Evolutionary conservation across 1,140 invertebrate species (phyloP).

Genomic region (Phortica variegata): DNA sequence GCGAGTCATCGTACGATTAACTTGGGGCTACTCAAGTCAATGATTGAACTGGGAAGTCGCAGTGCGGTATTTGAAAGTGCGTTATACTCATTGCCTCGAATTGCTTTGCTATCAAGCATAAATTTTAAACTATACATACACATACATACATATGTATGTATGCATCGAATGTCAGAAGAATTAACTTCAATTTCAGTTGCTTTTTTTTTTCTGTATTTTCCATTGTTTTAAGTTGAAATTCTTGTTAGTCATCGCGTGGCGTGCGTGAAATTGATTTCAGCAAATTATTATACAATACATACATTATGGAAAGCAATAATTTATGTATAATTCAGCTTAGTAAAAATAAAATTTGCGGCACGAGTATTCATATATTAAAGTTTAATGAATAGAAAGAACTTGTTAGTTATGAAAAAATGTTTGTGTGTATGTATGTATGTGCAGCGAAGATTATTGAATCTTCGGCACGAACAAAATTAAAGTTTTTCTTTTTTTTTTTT

Average conservation of each 20-base stretch:
- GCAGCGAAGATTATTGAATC: slow-evolving; percentile 7
- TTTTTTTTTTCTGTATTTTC: background rate
- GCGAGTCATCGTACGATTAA: too few relatives aligned
- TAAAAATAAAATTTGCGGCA: background rate
- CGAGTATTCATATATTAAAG: background rate
- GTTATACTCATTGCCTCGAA: too few relatives aligned
- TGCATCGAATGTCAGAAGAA: background rate
- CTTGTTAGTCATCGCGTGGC: background rate
- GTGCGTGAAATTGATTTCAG: background rate
- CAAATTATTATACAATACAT: background rate
- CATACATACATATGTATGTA: background rate
- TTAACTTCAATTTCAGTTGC: background rate
- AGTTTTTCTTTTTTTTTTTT: background rate
- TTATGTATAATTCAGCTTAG: slow-evolving; percentile 15
- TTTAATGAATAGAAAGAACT: background rate
- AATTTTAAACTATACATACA: slow-evolving; percentile 2
- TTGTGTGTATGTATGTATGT: too few relatives aligned
- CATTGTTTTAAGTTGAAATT: background rate
- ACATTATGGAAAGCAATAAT: slow-evolving; percentile 7
- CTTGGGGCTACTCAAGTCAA: too few relatives aligned
- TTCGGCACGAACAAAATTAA: slow-evolving; percentile 8
- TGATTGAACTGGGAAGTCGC: too few relatives aligned
- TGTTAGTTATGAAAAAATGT: slow-evolving; percentile 8
- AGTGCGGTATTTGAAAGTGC: too few relatives aligned
- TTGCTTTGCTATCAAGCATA: too few relatives aligned